Percentiles rank a stretch among this genome's conserved stretches.
Evolutionary conservation across 2,113 vertebrate species (phyloP).

Genomic region (Prolemur simus): DNA sequence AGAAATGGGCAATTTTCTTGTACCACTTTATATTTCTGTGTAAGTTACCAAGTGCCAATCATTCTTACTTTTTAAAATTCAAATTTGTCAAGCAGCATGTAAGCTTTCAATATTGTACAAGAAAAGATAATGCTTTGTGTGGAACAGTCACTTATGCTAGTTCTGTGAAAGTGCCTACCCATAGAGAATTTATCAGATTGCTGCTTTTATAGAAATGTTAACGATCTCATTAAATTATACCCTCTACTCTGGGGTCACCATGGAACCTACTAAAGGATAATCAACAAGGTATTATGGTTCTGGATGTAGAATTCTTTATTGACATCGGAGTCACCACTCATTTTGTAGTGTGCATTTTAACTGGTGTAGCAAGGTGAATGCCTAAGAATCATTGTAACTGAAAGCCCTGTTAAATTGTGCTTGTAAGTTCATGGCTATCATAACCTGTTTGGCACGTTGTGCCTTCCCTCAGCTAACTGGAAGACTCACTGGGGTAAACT

Average conservation of each 20-base stretch:
- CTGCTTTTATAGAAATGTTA: slow-evolving; percentile 62
- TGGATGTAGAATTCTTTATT: slow-evolving; percentile 56
- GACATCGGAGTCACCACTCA: background rate
- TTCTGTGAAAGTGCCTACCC: slow-evolving; percentile 31
- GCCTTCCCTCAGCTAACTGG: background rate
- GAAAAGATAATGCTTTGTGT: slow-evolving; percentile 65
- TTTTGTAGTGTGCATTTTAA: slow-evolving; percentile 22
- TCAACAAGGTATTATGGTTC: background rate
- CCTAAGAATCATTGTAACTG: slow-evolving; percentile 60
- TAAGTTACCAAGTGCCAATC: slow-evolving; percentile 75
- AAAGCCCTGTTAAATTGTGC: slow-evolving; percentile 38
- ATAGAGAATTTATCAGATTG: slow-evolving; percentile 48
- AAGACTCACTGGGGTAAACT: background rate
- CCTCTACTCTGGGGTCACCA: slow-evolving; percentile 35
- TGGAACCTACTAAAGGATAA: background rate
- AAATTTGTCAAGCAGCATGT: slow-evolving; percentile 62
- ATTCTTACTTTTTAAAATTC: slow-evolving; percentile 76
- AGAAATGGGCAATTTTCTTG: slow-evolving; percentile 78
- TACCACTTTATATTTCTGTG: slow-evolving; percentile 74
- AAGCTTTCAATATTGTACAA: slow-evolving; percentile 58
- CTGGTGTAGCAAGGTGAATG: slow-evolving; percentile 36
- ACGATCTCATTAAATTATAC: slow-evolving; percentile 46
- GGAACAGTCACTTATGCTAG: slow-evolving; percentile 39
- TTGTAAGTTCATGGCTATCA: background rate
- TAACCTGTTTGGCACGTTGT: background rate